phyloP scores from a whole-genome alignment of 2,113 vertebrate species.

The Sminthopsis crassicaudata region DNA sequence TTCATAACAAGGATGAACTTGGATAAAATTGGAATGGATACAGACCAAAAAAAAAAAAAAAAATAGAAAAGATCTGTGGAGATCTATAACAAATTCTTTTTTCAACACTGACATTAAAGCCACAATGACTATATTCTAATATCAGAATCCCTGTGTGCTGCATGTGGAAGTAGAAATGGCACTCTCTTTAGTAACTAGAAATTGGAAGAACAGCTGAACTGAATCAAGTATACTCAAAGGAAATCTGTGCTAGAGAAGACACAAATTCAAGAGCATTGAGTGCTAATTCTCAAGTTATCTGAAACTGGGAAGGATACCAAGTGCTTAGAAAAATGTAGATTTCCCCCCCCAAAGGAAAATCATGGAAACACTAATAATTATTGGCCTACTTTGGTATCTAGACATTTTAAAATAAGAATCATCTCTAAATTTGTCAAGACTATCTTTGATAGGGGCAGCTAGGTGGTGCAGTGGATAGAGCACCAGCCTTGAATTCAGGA shows the following conservation, averaged over 20 bases:
- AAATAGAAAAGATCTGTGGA: background rate
- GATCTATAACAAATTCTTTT: background rate
- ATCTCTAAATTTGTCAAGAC: background rate
- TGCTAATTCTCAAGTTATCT: background rate
- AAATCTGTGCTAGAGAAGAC: background rate
- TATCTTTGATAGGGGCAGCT: no score
- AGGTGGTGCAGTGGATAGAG: no score
- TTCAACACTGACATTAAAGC: background rate
- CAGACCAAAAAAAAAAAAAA: background rate
- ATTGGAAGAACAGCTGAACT: background rate
- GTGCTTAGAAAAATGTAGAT: background rate
- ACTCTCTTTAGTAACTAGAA: background rate
- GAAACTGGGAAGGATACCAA: background rate
- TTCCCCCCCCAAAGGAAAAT: background rate
- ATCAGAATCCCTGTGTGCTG: background rate
- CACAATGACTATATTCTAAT: background rate
- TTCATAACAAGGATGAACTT: background rate
- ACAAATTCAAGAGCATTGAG: background rate
- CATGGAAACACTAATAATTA: background rate
- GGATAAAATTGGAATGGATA: background rate
- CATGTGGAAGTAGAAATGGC: background rate
- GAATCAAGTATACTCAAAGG: background rate
- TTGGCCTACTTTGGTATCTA: background rate
- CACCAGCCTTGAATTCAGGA: no score
- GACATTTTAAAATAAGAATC: background rate